Base-by-base conservation (phyloP, 1,140 invertebrate species). In the Cotesia glomerata region DNA sequence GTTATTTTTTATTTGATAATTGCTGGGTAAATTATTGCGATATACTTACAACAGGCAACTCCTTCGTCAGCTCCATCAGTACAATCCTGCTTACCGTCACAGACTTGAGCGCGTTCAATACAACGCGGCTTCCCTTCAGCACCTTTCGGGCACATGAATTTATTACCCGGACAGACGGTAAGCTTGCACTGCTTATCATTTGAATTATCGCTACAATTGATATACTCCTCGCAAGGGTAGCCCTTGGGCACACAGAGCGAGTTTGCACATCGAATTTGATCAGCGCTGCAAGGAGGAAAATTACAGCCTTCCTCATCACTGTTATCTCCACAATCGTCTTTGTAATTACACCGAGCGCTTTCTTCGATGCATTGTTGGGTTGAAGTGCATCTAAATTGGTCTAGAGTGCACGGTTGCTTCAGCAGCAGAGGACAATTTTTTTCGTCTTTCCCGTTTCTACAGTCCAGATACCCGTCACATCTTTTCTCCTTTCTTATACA, bases 211-310 rank as follows among this genome's bases (percentile, higher is more conserved):
- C 91, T 89, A 83, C 95, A 97, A 81, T 97, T 95, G 68, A 91
- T 89, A 82, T 94, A 93, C 9, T 93, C 93, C 76, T 95, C 94
- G 85, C 94, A 95, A 75, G 92, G 92, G 84, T 93, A 95, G 34
- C 90, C 91, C 9, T 90, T 89, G 0, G 97, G 95, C 68, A 99
- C 96, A 86, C 98, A 99, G 13, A 97, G 88, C 4, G 95, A 94
- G 84, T 98, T 98, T 51, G 93, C 92, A 88, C 98, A 99, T 26
- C 95, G 90, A 84, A 98, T 99, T 87, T 98, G 95, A 7, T 94
- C 94, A 61, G 91, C 91, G 77, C 95, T 92, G 85, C 98, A 99
- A 0, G 93, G 89, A 1, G 95, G 95, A 82, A 98, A 98, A 87
- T 92, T 93, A 90, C 95, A 96, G 70, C 90, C 91, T 76, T 91